These are phyloP conservation scores for Athene cunicularia DNA, from an alignment of 2,113 vertebrate genomes.

Conservation along the genomic window DNA sequence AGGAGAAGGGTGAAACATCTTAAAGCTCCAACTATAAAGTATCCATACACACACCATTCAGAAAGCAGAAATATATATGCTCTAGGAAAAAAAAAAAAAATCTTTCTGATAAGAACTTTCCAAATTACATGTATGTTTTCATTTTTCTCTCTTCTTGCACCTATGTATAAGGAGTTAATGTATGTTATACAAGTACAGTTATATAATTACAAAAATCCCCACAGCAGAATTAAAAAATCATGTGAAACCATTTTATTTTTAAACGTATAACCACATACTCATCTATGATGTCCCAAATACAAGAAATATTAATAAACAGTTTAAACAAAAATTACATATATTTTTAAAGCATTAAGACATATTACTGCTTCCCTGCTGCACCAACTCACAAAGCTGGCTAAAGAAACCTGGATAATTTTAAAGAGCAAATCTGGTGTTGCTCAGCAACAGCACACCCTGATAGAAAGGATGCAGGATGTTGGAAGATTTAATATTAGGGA, in stretches of 20 bases:
- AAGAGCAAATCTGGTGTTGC: constrained; percentile 77
- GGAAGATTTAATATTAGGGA: constrained; percentile 72
- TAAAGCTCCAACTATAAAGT: background rate
- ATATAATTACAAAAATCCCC: constrained; percentile 24
- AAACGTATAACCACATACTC: background rate
- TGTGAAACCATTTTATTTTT: background rate
- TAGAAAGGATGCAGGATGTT: constrained; percentile 68
- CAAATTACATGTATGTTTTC: background rate
- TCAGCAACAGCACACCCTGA: constrained; percentile 75
- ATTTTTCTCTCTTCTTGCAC: background rate
- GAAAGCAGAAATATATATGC: background rate
- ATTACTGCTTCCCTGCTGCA: constrained; percentile 43
- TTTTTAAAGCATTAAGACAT: constrained; percentile 49
- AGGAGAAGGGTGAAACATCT: background rate
- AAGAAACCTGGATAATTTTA: constrained; percentile 72
- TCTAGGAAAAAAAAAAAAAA: background rate
- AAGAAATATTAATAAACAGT: constrained; percentile 15
- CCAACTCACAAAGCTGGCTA: constrained; percentile 63
- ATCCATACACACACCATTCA: background rate
- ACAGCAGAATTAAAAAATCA: background rate
- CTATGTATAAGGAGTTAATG: background rate
- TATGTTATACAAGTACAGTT: constrained; percentile 21
- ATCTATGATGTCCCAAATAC: background rate
- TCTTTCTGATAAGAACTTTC: background rate
- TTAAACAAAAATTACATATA: background rate